A percentile compares a stretch with the other conserved stretches of the same genome.
These are phyloP conservation scores for Drosophila acutilabella DNA, from an alignment of 2,888 invertebrate species.

Conservation along the genomic window DNA sequence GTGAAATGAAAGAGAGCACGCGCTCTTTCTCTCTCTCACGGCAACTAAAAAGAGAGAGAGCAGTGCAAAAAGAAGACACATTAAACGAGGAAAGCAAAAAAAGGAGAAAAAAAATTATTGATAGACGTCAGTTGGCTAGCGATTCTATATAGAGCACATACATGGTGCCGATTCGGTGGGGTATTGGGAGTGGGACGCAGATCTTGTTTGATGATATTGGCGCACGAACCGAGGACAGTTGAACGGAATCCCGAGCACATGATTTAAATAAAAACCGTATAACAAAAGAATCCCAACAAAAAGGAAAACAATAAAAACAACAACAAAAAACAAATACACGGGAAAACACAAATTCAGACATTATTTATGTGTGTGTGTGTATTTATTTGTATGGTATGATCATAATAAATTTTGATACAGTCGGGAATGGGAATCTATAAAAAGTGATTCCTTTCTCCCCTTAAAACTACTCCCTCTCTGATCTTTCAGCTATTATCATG, in stretches of 20 bases:
- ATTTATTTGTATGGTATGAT: slow-evolving; percentile 32
- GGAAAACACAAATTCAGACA: slow-evolving; percentile 10
- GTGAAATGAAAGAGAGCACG: slow-evolving; percentile 13
- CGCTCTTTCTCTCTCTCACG: not conserved
- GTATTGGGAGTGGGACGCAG: slow-evolving; percentile 1
- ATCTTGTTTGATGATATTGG: slow-evolving; percentile 24
- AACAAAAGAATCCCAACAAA: slow-evolving; percentile 62
- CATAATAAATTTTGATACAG: slow-evolving; percentile 58
- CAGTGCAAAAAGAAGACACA: slow-evolving; percentile 12
- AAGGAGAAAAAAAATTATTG: slow-evolving; percentile 59
- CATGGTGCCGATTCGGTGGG: not conserved
- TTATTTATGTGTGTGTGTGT: slow-evolving; percentile 9
- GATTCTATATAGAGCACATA: slow-evolving; percentile 38
- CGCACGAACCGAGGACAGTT: slow-evolving; percentile 47
- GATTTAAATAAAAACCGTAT: slow-evolving; percentile 70
- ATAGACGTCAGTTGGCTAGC: slow-evolving; percentile 75
- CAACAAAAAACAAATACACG: slow-evolving; percentile 14
- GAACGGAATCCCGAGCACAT: slow-evolving; percentile 66
- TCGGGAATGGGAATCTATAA: slow-evolving; percentile 40
- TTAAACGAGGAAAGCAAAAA: slow-evolving; percentile 6
- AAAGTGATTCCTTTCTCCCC: slow-evolving; percentile 13
- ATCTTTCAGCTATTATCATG: slow-evolving; percentile 23
- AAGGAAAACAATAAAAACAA: slow-evolving; percentile 39
- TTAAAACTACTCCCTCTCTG: not conserved
- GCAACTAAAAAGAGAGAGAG: slow-evolving; percentile 3